phyloP scores from a whole-genome alignment of 1,140 invertebrate species.

The Stegodyphus mimosarum region DNA sequence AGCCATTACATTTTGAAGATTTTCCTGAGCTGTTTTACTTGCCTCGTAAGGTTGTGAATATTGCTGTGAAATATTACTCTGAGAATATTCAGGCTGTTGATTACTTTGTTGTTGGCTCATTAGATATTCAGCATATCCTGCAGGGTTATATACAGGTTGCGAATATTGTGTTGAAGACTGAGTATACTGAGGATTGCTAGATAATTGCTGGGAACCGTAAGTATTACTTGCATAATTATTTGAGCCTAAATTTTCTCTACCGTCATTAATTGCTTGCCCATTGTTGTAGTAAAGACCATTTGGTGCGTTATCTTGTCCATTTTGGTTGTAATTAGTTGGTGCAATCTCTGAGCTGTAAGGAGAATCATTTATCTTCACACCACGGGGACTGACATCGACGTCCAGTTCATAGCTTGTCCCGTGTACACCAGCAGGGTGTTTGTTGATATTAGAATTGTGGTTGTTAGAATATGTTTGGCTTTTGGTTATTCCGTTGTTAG shows the following conservation, averaged over 20 bases:
- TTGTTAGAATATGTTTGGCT: not conserved
- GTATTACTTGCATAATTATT: not conserved
- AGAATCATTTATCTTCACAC: not conserved
- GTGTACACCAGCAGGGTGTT: not conserved
- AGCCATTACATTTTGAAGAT: not conserved
- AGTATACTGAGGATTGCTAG: not conserved
- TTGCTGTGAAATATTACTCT: slow-evolving; percentile 12
- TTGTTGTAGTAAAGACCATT: not conserved
- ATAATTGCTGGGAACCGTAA: not conserved
- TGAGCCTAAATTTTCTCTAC: not conserved
- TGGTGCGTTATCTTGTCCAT: not conserved
- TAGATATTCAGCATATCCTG: slow-evolving; percentile 31
- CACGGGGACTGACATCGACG: not conserved
- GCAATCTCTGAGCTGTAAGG: not conserved
- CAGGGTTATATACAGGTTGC: slow-evolving; percentile 28
- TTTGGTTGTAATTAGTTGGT: not conserved
- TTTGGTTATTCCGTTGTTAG: not conserved
- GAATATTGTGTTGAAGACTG: slow-evolving; percentile 15
- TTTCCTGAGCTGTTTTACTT: not conserved
- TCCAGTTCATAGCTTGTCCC: not conserved
- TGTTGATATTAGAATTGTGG: not conserved
- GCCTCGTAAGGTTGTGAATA: not conserved
- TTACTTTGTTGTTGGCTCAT: slow-evolving; percentile 13
- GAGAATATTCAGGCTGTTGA: not conserved
- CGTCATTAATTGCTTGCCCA: not conserved